A percentile compares a stretch with the other conserved stretches of the same genome.
These are phyloP conservation scores for Watsonalla binaria DNA, from an alignment of 2,888 invertebrate species.

Conservation along the genomic window DNA sequence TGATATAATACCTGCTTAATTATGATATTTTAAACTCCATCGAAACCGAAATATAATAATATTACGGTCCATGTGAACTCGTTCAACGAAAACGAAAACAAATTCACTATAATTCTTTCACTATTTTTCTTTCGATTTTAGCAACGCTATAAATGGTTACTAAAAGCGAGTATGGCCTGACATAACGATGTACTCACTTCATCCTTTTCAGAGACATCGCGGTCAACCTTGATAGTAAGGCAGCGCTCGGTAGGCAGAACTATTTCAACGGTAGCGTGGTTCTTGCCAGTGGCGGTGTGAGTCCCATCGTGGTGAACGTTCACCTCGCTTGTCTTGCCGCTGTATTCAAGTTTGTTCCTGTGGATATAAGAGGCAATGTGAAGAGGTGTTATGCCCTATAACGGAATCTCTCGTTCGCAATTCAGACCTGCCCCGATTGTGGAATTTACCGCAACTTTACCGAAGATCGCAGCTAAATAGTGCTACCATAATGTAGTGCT, in stretches of 20 bases:
- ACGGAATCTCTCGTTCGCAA: not conserved
- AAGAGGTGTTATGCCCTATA: not conserved
- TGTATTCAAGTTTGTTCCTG: constrained; percentile 69
- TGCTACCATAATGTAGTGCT: no score
- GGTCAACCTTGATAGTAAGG: constrained; percentile 54
- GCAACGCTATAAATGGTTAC: no score
- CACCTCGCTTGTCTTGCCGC: constrained; percentile 58
- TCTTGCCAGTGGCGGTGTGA: constrained; percentile 37
- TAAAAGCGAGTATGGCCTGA: not conserved
- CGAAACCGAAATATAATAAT: no score
- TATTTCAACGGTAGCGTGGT: constrained; percentile 50
- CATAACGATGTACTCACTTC: constrained; percentile 42
- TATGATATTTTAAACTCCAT: no score
- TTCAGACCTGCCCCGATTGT: no score
- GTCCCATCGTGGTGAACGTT: constrained; percentile 47
- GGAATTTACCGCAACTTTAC: no score
- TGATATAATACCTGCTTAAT: no score
- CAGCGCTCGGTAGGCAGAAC: constrained; percentile 65
- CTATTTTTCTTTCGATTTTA: no score
- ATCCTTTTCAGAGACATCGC: constrained; percentile 39
- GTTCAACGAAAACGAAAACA: no score
- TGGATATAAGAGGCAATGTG: constrained; percentile 3
- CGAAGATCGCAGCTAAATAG: no score
- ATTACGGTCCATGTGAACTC: no score
- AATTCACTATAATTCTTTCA: no score